phyloP scores from a whole-genome alignment of 35 echinoderm and acorn worm genomes.

The Lytechinus pictus region DNA sequence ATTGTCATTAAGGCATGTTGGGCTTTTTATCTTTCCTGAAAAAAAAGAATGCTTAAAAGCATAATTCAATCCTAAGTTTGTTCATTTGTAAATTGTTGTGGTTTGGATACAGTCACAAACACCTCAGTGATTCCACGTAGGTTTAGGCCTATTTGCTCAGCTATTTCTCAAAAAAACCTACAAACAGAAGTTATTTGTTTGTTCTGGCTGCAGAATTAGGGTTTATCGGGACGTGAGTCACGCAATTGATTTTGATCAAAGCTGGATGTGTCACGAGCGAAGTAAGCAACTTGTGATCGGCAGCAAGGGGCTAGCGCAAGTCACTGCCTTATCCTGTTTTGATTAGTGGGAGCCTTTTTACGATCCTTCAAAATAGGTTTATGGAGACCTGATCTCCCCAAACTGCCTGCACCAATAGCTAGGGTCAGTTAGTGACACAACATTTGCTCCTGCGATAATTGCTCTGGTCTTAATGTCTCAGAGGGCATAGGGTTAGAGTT shows the following conservation, averaged over 20 bases:
- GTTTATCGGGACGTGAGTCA: conserved; percentile 40
- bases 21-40: too few relatives aligned
- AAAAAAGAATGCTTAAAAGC: too few relatives aligned
- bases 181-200: background rate
- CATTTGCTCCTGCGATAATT: too few relatives aligned
- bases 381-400: too few relatives aligned
- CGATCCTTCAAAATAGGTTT: conserved; percentile 15
- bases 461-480: too few relatives aligned
- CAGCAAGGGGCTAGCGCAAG: conserved; percentile 25
- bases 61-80: too few relatives aligned
- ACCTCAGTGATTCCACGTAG: background rate
- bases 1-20: too few relatives aligned
- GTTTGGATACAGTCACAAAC: background rate
- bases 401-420: too few relatives aligned
- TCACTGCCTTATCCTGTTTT: conserved; percentile 35
- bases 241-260: conserved; percentile 53
- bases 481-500: too few relatives aligned
- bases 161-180: background rate
- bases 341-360: background rate
- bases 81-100: background rate
- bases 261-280: conserved; percentile 29
- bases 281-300: conserved; percentile 31
- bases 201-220: background rate
- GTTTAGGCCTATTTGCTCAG: background rate
- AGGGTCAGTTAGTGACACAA: too few relatives aligned